Base-by-base conservation (phyloP, 2,888 invertebrate species). In the Steromphala cineraria region DNA sequence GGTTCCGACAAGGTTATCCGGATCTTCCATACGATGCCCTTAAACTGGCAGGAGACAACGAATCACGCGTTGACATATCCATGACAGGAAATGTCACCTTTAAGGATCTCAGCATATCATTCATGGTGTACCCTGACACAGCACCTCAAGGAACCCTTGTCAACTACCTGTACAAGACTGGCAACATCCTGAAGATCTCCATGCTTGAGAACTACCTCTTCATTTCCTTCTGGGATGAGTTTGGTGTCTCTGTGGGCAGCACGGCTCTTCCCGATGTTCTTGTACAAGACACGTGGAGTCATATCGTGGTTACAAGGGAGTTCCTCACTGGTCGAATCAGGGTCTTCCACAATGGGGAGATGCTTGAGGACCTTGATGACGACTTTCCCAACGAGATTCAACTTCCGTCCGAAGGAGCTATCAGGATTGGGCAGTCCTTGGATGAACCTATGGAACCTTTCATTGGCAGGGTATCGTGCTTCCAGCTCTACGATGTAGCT, bases 171-270 rank as follows among this genome's bases (percentile, higher is more conserved):
- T 84, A 83, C 77, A 78, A 82, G 52, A 75, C 83, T 46, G 86
- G 86, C n/a, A 81, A 86, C 79, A 80, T 84, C n/a, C 75, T 86
- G 56, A 81, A 80, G 55, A 24, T 84, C 36, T 79, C 84, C 5
- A 81, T 86, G 28, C 80, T 84, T 53, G 82, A 84, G 62, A 79
- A 83, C 31, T 71, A 84, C 3, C 79, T 86, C 53, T 83, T 88
- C 46, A 81, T 88, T 7, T 86, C 87, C 10, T 88, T 88, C 80
- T 86, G 88, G 78, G 88, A 88, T 71, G 86, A 87, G 79, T 88
- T 85, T 71, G 88, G 86, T 0, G 87, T 86, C 4, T 85, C 86
- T 1, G 86, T 87, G 19, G 88, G 88, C 46, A 83, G 84, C 31
- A 84, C 86, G 4, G 84, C 86, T 13, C 36, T 86, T 17, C 82